phyloP scores from a whole-genome alignment of 1,140 invertebrate genomes.

The Sycophila sp. region DNA sequence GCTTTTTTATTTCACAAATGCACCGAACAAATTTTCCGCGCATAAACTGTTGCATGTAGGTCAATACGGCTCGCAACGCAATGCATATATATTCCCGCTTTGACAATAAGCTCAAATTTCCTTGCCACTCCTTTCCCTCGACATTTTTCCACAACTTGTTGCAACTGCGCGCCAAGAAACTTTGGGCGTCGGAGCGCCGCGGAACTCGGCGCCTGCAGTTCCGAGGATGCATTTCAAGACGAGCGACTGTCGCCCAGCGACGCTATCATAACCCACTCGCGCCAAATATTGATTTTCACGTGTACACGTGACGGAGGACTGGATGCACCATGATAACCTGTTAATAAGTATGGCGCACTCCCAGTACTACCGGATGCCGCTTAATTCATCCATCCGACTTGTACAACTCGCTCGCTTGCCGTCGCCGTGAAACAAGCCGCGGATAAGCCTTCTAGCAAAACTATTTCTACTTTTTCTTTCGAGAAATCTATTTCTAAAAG shows the following conservation, averaged over 20 bases:
- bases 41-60: conserved; percentile 9
- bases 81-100: neutral
- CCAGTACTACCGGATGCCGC: too few species aligned
- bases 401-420: too few species aligned
- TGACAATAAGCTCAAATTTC: conserved; percentile 15
- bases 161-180: too few species aligned
- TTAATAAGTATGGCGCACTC: too few species aligned
- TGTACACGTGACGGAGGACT: conserved; percentile 59
- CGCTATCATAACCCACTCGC: conserved; percentile 66
- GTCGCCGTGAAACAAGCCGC: too few species aligned
- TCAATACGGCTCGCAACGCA: neutral
- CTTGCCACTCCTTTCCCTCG: too few species aligned
- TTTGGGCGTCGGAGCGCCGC: too few species aligned
- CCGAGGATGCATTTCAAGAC: conserved; percentile 40
- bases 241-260: conserved; percentile 44
- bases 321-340: conserved; percentile 44
- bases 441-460: too few species aligned
- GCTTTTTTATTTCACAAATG: conserved; percentile 15
- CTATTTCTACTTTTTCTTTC: too few species aligned
- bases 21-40: conserved; percentile 7
- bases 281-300: conserved; percentile 67
- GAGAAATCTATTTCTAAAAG: too few species aligned
- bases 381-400: too few species aligned
- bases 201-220: conserved; percentile 33
- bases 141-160: too few species aligned